Conservation (phyloP, 2,797 vertebrate species). For the Gadopsis marmoratus region DNA sequence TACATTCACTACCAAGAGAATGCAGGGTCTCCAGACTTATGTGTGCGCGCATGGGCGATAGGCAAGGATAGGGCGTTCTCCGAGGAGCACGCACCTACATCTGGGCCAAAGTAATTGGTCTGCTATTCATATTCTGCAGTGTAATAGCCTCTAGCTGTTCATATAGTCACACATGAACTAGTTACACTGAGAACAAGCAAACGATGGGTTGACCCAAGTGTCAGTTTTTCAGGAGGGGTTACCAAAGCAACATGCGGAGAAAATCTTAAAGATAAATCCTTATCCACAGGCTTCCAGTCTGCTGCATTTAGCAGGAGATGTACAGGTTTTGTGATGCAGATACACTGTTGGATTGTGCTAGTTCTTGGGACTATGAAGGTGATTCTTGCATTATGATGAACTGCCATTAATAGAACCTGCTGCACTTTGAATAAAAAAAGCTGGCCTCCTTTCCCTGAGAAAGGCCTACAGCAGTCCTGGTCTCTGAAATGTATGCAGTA, state of each 20-base stretch:
- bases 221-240: conserved; percentile 59
- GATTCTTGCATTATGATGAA: conserved; percentile 70
- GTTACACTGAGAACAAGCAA: conserved; percentile 80
- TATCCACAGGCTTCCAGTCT: conserved; percentile 33
- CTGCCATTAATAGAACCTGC: conserved; percentile 71
- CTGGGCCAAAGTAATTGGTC: conserved; percentile 86
- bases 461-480: conserved; percentile 53
- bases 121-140: conserved; percentile 86
- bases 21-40: conserved; percentile 34
- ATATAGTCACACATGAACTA: conserved; percentile 84
- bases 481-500: conserved; percentile 61
- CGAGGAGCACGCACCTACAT: conserved; percentile 80
- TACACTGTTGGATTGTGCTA: conserved; percentile 30
- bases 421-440: conserved; percentile 55
- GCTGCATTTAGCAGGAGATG: conserved; percentile 41
- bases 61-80: conserved; percentile 72
- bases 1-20: conserved; percentile 57
- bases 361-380: conserved; percentile 38
- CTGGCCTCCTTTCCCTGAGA: conserved; percentile 62
- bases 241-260: conserved; percentile 41
- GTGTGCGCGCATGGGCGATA: conserved; percentile 39
- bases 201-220: conserved; percentile 79
- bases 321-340: conserved; percentile 19
- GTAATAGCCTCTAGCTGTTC: conserved; percentile 82
- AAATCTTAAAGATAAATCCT: conserved; percentile 51